Base-by-base conservation (phyloP, 1,140 invertebrate species). In the Diabrotica undecimpunctata region DNA sequence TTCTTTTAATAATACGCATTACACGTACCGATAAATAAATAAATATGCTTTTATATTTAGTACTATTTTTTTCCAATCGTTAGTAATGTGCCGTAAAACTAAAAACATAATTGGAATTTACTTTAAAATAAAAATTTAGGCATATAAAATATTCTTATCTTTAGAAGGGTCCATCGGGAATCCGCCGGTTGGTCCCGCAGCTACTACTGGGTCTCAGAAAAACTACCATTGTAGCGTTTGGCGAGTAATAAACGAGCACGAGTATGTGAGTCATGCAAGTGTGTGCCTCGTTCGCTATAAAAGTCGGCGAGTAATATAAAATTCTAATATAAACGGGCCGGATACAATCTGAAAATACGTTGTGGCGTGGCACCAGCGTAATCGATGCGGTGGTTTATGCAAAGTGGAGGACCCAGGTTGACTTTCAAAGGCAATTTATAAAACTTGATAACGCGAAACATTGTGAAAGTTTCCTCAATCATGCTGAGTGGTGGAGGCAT, bases 331-430 rank as follows among this genome's bases (percentile, higher is more conserved):
- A 74, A 75, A 75, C 70, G 72, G 68, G 69, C 72, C 72, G 72
- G 73, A 75, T 75, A 75, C 73, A 74, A 75, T 75, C 73, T 72
- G 73, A 70, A 73, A 72, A 74, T 75, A 73, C 70, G 72, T 72
- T 69, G 73, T 72, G 73, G 67, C 68, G 66, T 70, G 72, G 71
- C 65, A 57, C 66, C 62, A 59, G 39, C 66, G 72, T 74, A 75
- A 74, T 74, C 73, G 73, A 75, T 74, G 73, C 72, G 68, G 69
- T 72, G 70, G 72, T 75, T 73, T 75, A 75, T 75, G 70, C 72
- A 75, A 75, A 75, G 72, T 74, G 73, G 70, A 73, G 70, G 70
- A 72, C 73, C 71, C 73, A 73, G 69, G 71, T 73, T 74, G 73
- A 74, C 71, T 74, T 74, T 71, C 69, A 70, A 68, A 71, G 66